Percentiles rank a stretch among this genome's conserved stretches.
Conservation (phyloP, 2,888 invertebrate genomes). For the Phragmatobia fuliginosa region DNA sequence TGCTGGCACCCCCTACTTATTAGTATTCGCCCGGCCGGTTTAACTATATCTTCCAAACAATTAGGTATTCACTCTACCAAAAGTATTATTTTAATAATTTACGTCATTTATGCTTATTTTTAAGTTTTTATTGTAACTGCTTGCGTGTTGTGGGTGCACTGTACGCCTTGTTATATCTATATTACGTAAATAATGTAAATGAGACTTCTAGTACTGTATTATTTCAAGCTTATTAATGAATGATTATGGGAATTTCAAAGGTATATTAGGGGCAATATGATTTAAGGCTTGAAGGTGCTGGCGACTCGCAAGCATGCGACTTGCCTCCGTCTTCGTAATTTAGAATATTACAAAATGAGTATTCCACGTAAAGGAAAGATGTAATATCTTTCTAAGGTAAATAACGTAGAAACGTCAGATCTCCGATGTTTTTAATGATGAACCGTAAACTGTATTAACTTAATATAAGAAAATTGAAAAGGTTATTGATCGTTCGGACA, state of each 20-base stretch:
- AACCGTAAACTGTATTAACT: constrained; percentile 78
- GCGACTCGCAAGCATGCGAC: constrained; percentile 79
- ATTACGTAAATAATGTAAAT: constrained; percentile 65
- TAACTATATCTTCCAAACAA: constrained; percentile 56
- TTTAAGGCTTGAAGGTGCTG: constrained; percentile 79
- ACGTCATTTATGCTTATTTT: constrained; percentile 61
- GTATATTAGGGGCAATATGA: constrained; percentile 75
- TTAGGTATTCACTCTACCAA: constrained; percentile 80
- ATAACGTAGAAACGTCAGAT: constrained; percentile 76
- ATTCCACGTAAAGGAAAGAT: constrained; percentile 76
- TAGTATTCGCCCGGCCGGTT: constrained; percentile 72
- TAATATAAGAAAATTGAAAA: constrained; percentile 78
- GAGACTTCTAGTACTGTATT: constrained; percentile 68
- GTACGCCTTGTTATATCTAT: constrained; percentile 60
- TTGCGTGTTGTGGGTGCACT: constrained; percentile 70
- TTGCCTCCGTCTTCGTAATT: constrained; percentile 82
- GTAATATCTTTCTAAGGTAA: constrained; percentile 73
- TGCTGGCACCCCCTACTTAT: constrained; percentile 84
- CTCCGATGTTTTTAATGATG: constrained; percentile 77
- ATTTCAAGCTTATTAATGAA: constrained; percentile 62
- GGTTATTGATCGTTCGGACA: constrained; percentile 73
- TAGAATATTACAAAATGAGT: constrained; percentile 76
- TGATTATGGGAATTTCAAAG: constrained; percentile 71
- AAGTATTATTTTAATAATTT: constrained; percentile 80
- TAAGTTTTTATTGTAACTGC: constrained; percentile 64